Evolutionary conservation across 2,888 invertebrate species (phyloP), one percentile per base, ranked within the genome.

Genomic region (Oxycera nigricornis): DNA sequence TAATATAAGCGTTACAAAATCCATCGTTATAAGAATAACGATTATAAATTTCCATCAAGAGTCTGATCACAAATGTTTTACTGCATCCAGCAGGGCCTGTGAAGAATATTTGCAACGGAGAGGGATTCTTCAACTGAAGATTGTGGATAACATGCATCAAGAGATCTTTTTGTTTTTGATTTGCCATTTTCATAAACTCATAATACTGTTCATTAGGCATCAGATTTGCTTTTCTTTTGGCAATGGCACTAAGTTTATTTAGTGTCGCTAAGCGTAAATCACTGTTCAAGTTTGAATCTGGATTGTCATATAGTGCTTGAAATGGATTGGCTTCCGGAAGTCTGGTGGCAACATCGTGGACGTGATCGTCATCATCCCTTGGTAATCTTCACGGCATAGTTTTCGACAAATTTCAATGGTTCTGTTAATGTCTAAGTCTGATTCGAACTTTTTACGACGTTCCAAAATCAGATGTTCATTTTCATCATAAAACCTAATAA

Each of bases 41-140:
- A 74, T 85, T 85, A 68, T 83, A 83, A 74, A 82, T 85, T 79
- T 84, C 84, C 83, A 83, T 83, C 0, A 86, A 57, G 0, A 82
- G 77, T 80, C 82, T 82, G 7, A 85, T 83, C 11, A 82, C 78
- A 72, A 82, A 84, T 17, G 82, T 79, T 80, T 55, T 55, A 2
- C 55, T 24, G 22, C 11, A 55, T 24, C 81, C 80, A 75, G 82
- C 81, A 57, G 81, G 81, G 0, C 80, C 81, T 2, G 82, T 82
- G 4, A 82, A 79, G 77, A 80, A 79, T 73, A 78, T 72, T 77
- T 78, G 79, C 7, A 79, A 28, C 22, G 77, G 77, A 30, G 73
- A 57, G 22, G 55, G 14, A 75, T 73, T 73, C 55, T 61, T 11
- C 24, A 55, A 72, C n/a, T 72, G 55, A 35, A 77, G 20, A 61